Evolutionary conservation across 2,797 vertebrate genomes (phyloP), one percentile per base, ranked within the genome.

Genomic region (Ctenopoma multispine): DNA sequence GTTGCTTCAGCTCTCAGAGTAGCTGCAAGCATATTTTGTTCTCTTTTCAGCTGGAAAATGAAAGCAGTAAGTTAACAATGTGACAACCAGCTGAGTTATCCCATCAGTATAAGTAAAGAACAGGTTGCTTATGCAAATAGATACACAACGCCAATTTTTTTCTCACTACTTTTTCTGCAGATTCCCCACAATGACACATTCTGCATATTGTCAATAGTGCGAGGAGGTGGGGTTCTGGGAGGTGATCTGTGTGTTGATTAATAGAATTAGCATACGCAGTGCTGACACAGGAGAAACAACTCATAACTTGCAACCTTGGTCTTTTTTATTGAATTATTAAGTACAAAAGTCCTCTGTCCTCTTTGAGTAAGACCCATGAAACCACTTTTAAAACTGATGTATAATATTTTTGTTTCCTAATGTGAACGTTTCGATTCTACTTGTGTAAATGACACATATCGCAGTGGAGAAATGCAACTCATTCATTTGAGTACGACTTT

Each of bases 191-290:
- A 85, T 80, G 75, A 70, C 75, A 80, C 21, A 72, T 81, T 78
- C 81, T 57, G 71, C 59, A 64, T 62, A 72, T 83, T 75, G 76
- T 90, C 81, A 77, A 80, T 79, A 73, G 47, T 34, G 57, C 50
- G 63, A 69, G 81, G 78, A 82, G 86, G 77, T 69, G 71, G 80
- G 54, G 72, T 48, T 82, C 71, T 50, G 75, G 63, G 82, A 80
- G 77, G 75, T 53, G 56, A 81, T 69, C 68, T 74, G 81, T 67
- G 80, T 84, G 89, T 82, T 91, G 82, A 87, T 90, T 85, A 88
- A 86, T 87, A 78, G 77, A 83, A 89, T 89, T 89, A 87, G 68
- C 89, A 90, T 89, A 79, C 55, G 56, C 46, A 53, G 51, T 89
- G 87, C 89, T 89, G 89, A 91, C 85, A 81, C 63, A 23, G 3